Evolutionary conservation across 1,140 invertebrate genomes (phyloP).

Genomic region (Bombyx mori): DNA sequence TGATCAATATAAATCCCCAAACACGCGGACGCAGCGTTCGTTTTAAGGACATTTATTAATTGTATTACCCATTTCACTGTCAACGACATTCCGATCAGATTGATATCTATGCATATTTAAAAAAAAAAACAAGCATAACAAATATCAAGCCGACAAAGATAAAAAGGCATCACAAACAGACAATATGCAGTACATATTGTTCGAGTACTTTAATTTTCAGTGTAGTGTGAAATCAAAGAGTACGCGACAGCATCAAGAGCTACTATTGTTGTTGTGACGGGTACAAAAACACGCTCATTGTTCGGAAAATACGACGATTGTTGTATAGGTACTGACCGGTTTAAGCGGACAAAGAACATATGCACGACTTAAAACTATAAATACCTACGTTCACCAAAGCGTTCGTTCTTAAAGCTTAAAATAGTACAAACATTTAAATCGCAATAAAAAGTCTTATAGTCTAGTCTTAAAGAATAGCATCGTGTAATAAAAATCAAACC

Average conservation of each 20-base stretch:
- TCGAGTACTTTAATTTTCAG: slow-evolving; percentile 61
- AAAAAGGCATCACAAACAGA: slow-evolving; percentile 43
- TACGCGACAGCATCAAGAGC: slow-evolving; percentile 41
- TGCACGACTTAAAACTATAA: too few relatives aligned
- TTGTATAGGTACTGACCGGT: slow-evolving; percentile 34
- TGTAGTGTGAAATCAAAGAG: slow-evolving; percentile 65
- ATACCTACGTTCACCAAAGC: too few relatives aligned
- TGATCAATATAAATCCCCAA: background rate
- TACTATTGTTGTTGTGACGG: slow-evolving; percentile 36
- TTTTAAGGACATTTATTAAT: slow-evolving; percentile 60
- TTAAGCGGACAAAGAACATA: slow-evolving; percentile 33
- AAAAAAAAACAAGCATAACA: slow-evolving; percentile 30
- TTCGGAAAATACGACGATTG: slow-evolving; percentile 30
- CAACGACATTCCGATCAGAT: slow-evolving; percentile 53
- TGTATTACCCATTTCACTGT: slow-evolving; percentile 64
- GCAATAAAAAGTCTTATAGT: too few relatives aligned
- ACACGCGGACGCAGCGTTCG: background rate
- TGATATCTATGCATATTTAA: slow-evolving; percentile 31
- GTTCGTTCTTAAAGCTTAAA: too few relatives aligned
- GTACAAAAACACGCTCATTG: slow-evolving; percentile 44
- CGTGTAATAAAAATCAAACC: too few relatives aligned
- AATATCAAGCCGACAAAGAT: slow-evolving; percentile 51
- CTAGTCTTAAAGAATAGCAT: too few relatives aligned
- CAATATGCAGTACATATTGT: slow-evolving; percentile 53
- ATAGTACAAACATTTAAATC: too few relatives aligned